These are phyloP conservation scores for Bombyx huttoni DNA, from an alignment of 2,888 invertebrate genomes.

Conservation along the genomic window DNA sequence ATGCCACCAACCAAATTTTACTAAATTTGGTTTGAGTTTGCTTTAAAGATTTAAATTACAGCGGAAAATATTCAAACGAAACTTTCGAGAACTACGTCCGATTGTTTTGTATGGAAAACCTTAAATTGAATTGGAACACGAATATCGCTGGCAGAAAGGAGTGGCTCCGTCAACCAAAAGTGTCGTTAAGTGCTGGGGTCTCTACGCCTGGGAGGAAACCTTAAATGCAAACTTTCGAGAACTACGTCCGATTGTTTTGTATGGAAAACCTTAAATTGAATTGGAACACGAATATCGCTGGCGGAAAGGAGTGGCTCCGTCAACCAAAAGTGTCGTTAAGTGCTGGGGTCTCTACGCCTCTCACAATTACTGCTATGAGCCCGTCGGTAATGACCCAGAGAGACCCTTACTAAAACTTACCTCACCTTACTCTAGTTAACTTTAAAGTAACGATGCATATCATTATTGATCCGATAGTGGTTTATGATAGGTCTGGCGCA, in stretches of 20 bases:
- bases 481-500: neutral
- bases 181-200: slow-evolving; percentile 44
- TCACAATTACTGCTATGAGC: slow-evolving; percentile 52
- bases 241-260: slow-evolving; percentile 16
- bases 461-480: neutral
- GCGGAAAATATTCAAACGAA: no score
- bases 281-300: slow-evolving; percentile 28
- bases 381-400: slow-evolving; percentile 49
- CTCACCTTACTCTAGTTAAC: slow-evolving; percentile 43
- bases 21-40: no score
- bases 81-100: no score
- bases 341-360: slow-evolving; percentile 35
- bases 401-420: slow-evolving; percentile 64
- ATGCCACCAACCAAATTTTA: no score
- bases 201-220: no score
- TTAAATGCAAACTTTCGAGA: no score
- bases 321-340: slow-evolving; percentile 49
- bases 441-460: slow-evolving; percentile 46
- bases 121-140: slow-evolving; percentile 23
- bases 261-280: slow-evolving; percentile 7
- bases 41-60: no score
- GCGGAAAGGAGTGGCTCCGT: slow-evolving; percentile 29
- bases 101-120: slow-evolving; percentile 9
- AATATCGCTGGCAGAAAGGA: slow-evolving; percentile 23
- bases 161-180: slow-evolving; percentile 38